These are phyloP conservation scores for Sarcophaga rosellei DNA, from an alignment of 2,888 invertebrate species.

Conservation along the genomic window DNA sequence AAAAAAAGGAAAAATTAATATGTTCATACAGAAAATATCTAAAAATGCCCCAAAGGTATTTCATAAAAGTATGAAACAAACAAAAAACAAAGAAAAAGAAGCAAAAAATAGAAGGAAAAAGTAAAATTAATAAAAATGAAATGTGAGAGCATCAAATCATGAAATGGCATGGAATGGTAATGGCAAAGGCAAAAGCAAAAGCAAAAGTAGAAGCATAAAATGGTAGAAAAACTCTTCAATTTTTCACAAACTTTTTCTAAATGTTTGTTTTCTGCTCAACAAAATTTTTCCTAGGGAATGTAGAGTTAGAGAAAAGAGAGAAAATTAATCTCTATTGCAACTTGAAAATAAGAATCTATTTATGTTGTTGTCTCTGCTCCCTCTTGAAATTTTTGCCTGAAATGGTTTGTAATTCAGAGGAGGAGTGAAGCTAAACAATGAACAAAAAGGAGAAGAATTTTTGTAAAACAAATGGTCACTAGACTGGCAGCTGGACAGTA, in stretches of 20 bases:
- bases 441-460: neutral
- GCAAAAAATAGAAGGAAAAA: neutral
- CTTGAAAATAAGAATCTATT: slow-evolving; percentile 29
- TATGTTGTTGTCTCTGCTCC: slow-evolving; percentile 19
- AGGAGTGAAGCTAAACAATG: neutral
- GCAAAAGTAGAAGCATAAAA: neutral
- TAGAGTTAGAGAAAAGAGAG: neutral
- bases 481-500: slow-evolving; percentile 45
- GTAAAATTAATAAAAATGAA: slow-evolving; percentile 41
- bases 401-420: slow-evolving; percentile 2
- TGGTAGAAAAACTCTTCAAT: neutral
- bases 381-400: neutral
- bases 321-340: slow-evolving; percentile 24
- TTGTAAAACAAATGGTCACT: slow-evolving; percentile 14
- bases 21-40: neutral
- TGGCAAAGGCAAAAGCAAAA: neutral
- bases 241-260: neutral
- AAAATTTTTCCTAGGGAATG: neutral
- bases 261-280: neutral
- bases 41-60: neutral
- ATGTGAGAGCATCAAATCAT: slow-evolving; percentile 33
- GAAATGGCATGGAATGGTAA: neutral
- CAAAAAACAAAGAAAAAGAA: neutral
- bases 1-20: neutral
- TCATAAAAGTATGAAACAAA: neutral